phyloP scores from a whole-genome alignment of 2,888 invertebrate genomes.

The Gasteruption jaculator region DNA sequence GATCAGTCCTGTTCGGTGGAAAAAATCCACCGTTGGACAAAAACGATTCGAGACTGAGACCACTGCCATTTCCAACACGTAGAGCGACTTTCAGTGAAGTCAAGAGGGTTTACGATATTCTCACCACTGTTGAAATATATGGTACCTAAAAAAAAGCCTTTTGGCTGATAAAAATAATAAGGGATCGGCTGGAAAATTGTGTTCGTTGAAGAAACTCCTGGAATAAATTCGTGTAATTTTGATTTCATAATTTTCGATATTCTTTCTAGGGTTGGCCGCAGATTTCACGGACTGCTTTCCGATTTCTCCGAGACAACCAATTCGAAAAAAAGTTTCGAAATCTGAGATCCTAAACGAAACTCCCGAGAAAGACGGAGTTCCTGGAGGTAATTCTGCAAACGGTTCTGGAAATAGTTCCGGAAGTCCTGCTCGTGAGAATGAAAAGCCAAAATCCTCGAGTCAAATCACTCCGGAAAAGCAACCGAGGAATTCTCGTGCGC shows the following conservation, averaged over 20 bases:
- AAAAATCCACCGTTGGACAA: slow-evolving; percentile 65
- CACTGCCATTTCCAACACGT: slow-evolving; percentile 77
- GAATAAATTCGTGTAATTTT: too few relatives aligned
- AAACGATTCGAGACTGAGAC: slow-evolving; percentile 61
- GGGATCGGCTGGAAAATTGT: too few relatives aligned
- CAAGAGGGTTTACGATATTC: slow-evolving; percentile 66
- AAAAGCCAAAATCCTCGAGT: slow-evolving; percentile 23
- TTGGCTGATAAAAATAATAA: background rate
- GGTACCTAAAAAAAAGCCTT: slow-evolving; percentile 53
- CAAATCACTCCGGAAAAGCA: slow-evolving; percentile 31
- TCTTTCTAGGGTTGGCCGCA: slow-evolving; percentile 37
- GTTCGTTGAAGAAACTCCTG: too few relatives aligned
- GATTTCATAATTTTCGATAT: too few relatives aligned
- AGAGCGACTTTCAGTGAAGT: slow-evolving; percentile 79
- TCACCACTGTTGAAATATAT: slow-evolving; percentile 65
- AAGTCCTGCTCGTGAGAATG: slow-evolving; percentile 21
- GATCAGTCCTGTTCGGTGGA: slow-evolving; percentile 70
- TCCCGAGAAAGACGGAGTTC: slow-evolving; percentile 24
- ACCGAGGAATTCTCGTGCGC: slow-evolving; percentile 29
- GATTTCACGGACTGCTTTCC: slow-evolving; percentile 41
- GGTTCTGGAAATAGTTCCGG: slow-evolving; percentile 5
- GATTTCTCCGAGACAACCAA: slow-evolving; percentile 42
- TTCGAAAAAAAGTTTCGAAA: slow-evolving; percentile 35
- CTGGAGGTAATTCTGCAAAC: slow-evolving; percentile 12
- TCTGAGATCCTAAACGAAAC: slow-evolving; percentile 27